Percentiles rank a stretch among this genome's conserved stretches.
phyloP scores from a whole-genome alignment of 2,888 invertebrate species.

The Oxystoma pomonae region DNA sequence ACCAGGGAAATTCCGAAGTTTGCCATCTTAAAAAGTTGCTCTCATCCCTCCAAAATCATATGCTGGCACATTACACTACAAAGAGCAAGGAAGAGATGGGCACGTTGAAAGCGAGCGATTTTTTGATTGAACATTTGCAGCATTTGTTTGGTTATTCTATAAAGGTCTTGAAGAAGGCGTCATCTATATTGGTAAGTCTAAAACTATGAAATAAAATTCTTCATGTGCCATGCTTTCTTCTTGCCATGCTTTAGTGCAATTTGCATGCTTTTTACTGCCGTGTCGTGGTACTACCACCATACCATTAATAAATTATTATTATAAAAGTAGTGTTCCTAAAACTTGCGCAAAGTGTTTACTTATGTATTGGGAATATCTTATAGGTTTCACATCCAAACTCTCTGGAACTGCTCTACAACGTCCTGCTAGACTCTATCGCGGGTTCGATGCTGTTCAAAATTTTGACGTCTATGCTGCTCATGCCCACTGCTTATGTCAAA shows the following conservation, averaged over 20 bases:
- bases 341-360: too few species aligned
- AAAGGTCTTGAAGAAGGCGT: conserved; percentile 40
- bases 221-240: too few species aligned
- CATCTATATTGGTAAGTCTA: conserved; percentile 38
- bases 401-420: conserved; percentile 47
- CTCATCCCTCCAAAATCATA: conserved; percentile 57
- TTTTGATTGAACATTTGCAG: conserved; percentile 38
- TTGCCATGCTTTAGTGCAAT: too few species aligned
- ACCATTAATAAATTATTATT: too few species aligned
- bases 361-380: too few species aligned
- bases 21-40: conserved; percentile 52
- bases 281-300: too few species aligned
- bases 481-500: conserved; percentile 47
- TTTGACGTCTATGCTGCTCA: conserved; percentile 53
- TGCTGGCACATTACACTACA: conserved; percentile 51
- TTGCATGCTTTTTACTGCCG: too few species aligned
- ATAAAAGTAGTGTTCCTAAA: too few species aligned
- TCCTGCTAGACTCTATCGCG: conserved; percentile 53
- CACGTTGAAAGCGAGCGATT: conserved; percentile 23
- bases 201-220: too few species aligned
- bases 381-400: conserved; percentile 35
- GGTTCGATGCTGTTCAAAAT: conserved; percentile 57
- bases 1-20: conserved; percentile 37
- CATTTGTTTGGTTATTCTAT: conserved; percentile 40
- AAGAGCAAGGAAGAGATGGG: conserved; percentile 15